Evolutionary conservation across 2,113 vertebrate genomes (phyloP), one percentile per base, ranked within the genome.

Genomic region (Verasper variegatus): DNA sequence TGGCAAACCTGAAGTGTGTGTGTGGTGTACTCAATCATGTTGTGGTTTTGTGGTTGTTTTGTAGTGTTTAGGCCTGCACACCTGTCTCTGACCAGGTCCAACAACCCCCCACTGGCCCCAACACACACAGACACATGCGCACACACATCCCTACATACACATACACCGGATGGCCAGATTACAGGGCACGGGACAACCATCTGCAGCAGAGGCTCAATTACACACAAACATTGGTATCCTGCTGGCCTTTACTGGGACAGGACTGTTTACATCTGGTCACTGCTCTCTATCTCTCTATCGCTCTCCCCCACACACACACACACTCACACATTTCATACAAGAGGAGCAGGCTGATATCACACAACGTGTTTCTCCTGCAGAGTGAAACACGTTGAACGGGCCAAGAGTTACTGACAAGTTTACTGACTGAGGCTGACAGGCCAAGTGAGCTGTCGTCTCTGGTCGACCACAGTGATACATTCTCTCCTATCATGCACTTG

Each of bases 191-290:
- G 74, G 73, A 72, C 80, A 89, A 84, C 83, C 91, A 92, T 92
- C 91, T 94, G 92, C 89, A 90, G 76, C 88, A 83, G 91, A 89
- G 87, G 84, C 75, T 90, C 84, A 92, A 90, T 93, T 92, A 90
- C 90, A 86, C 78, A 87, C 86, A 92, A 89, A 91, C 93, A 93
- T 88, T 68, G 83, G 83, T 84, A 85, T 91, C 88, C 86, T 88
- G 85, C 87, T 92, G 91, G 81, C 88, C 90, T 94, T 89, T 88
- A 87, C 81, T 74, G 65, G 81, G 83, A 81, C 56, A 71, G 42
- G 76, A 74, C 68, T 88, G 88, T 94, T 92, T 92, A 91, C 77
- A 77, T 81, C 81, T 77, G 78, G 76, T 87, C 89, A 68, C 70
- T 69, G 79, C 71, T 54, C 56, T 57, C 14, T 26, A 1, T 58